Evolutionary conservation across 2,113 vertebrate genomes (phyloP).

Genomic region (Chascanopsetta lugubris): DNA sequence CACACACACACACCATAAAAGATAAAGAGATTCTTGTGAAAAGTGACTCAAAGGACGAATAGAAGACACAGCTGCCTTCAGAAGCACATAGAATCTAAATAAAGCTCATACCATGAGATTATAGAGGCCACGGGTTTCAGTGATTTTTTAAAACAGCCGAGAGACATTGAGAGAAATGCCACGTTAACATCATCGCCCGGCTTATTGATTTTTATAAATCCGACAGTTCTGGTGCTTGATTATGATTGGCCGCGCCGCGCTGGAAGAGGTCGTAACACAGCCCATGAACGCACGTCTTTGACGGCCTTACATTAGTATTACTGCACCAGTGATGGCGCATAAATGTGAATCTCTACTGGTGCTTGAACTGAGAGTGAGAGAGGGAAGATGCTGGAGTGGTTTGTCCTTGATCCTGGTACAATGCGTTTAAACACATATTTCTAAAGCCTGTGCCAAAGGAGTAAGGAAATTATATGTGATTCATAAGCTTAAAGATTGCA

Average conservation of each 20-base stretch:
- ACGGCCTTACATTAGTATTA: not conserved
- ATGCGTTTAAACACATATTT: not conserved
- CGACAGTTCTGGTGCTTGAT: not conserved
- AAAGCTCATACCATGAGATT: not conserved
- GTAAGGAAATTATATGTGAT: not conserved
- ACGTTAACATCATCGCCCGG: not conserved
- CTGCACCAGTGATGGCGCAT: not conserved
- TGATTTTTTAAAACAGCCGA: not conserved
- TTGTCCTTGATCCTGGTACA: not conserved
- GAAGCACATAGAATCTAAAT: not conserved
- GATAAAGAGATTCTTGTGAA: slow-evolving; percentile 7
- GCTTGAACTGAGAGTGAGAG: not conserved
- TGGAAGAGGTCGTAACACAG: not conserved
- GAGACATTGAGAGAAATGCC: not conserved
- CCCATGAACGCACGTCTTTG: not conserved
- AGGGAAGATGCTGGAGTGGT: not conserved
- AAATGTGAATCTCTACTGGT: not conserved
- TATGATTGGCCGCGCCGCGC: not conserved
- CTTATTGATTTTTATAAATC: not conserved
- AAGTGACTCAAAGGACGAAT: not conserved
- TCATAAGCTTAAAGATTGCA: not conserved
- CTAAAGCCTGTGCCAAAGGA: not conserved
- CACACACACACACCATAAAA: not conserved
- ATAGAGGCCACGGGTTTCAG: not conserved
- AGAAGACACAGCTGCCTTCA: slow-evolving; percentile 15